Conservation (phyloP, 2,113 vertebrate species). For the Sapayoa aenigma region DNA sequence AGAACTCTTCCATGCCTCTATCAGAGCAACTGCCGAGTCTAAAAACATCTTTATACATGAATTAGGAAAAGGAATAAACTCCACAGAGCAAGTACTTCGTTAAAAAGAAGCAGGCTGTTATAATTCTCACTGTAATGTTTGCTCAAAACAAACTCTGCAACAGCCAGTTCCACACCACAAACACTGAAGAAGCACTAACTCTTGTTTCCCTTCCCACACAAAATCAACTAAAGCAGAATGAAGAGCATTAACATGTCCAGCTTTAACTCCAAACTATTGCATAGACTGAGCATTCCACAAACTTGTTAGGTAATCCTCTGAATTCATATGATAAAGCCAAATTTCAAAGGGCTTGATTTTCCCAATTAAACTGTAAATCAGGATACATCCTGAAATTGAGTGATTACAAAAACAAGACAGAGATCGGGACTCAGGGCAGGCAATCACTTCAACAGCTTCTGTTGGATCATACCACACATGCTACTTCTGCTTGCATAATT, state of each 20-base stretch:
- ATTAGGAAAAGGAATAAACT: background rate
- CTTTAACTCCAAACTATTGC: background rate
- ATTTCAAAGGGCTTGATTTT: background rate
- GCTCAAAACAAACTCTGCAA: background rate
- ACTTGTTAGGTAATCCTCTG: background rate
- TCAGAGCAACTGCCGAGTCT: background rate
- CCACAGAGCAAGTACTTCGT: background rate
- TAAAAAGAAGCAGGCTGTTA: background rate
- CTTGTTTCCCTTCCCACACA: background rate
- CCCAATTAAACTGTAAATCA: background rate
- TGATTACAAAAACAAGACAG: background rate
- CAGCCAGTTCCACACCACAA: background rate
- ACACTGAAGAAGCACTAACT: background rate
- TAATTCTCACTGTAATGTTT: background rate
- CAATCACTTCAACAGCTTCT: background rate
- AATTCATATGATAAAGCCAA: background rate
- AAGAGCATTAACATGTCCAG: background rate
- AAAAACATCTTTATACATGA: background rate
- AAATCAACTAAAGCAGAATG: background rate
- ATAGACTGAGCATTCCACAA: background rate
- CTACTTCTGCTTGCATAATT: background rate
- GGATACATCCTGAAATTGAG: background rate
- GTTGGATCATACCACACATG: background rate
- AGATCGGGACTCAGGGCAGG: background rate
- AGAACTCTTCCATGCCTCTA: background rate